Percentiles rank a stretch among this genome's conserved stretches.
Conservation (phyloP, 2,888 invertebrate genomes). For the Actias luna region DNA sequence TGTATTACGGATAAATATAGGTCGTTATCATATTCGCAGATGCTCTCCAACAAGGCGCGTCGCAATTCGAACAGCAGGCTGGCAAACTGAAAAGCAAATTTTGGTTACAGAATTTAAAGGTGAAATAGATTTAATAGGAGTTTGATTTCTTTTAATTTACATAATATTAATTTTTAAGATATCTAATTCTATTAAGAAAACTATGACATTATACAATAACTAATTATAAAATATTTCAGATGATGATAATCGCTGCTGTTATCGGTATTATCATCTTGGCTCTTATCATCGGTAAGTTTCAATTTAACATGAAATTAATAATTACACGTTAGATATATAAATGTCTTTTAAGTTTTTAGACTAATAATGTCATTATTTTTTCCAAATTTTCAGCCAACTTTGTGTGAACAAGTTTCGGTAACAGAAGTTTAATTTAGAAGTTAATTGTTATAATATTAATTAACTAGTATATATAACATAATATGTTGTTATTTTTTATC, state of each 20-base stretch:
- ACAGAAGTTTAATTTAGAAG: conserved; percentile 72
- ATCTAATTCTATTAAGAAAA: too few species aligned
- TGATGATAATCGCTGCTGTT: conserved; percentile 96
- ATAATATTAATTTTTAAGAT: too few species aligned
- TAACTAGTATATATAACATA: conserved; percentile 59
- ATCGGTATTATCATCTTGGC: conserved; percentile 91
- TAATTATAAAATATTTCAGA: conserved; percentile 70
- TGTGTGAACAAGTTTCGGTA: conserved; percentile 80
- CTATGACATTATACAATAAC: background rate
- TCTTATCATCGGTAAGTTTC: conserved; percentile 92
- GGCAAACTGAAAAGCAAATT: conserved; percentile 98
- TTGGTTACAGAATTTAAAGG: conserved; percentile 98
- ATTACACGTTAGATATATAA: conserved; percentile 19
- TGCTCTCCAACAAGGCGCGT: conserved; percentile 96
- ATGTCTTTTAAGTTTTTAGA: conserved; percentile 48
- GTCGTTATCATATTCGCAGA: conserved; percentile 72
- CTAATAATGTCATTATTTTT: conserved; percentile 68
- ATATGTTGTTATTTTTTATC: conserved; percentile 55
- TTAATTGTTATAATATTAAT: conserved; percentile 66
- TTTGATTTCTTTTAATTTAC: background rate
- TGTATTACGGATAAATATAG: background rate
- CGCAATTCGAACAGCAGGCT: conserved; percentile 98
- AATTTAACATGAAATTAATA: background rate
- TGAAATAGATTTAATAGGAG: conserved; percentile 42
- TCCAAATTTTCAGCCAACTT: conserved; percentile 79